Percentiles rank a stretch among this genome's conserved stretches.
Evolutionary conservation across 2,797 vertebrate genomes (phyloP).

Genomic region (Linurgus olivaceus): DNA sequence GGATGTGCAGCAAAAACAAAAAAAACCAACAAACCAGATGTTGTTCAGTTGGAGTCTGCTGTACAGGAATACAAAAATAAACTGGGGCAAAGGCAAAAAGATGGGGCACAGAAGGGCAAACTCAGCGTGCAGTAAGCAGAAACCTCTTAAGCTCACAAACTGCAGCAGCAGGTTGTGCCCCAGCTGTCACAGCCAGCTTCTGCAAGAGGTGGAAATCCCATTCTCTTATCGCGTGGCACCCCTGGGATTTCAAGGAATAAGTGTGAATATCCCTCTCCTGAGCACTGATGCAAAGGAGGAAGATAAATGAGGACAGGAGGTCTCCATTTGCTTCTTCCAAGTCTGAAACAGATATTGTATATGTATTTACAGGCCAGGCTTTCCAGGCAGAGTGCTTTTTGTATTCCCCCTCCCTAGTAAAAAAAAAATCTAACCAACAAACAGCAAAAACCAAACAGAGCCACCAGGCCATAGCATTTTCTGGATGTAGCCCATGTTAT

Average conservation of each 20-base stretch:
- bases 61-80: not conserved
- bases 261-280: not conserved
- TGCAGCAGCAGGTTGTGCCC: not conserved
- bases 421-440: not conserved
- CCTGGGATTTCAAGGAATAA: not conserved
- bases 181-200: not conserved
- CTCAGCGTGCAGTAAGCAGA: not conserved
- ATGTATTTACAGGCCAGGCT: not conserved
- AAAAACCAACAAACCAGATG: not conserved
- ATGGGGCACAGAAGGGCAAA: not conserved
- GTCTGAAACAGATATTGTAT: not conserved
- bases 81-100: not conserved
- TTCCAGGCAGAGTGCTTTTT: not conserved
- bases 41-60: not conserved
- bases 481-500: not conserved
- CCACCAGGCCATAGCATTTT: not conserved
- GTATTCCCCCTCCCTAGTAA: not conserved
- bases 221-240: not conserved
- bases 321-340: constrained; percentile 1
- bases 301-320: constrained; percentile 12
- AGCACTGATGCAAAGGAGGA: not conserved
- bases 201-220: not conserved
- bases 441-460: not conserved
- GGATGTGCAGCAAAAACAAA: not conserved
- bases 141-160: not conserved